Conservation (phyloP, 2,888 invertebrate genomes). For the Xestoiulus laeticollis region DNA sequence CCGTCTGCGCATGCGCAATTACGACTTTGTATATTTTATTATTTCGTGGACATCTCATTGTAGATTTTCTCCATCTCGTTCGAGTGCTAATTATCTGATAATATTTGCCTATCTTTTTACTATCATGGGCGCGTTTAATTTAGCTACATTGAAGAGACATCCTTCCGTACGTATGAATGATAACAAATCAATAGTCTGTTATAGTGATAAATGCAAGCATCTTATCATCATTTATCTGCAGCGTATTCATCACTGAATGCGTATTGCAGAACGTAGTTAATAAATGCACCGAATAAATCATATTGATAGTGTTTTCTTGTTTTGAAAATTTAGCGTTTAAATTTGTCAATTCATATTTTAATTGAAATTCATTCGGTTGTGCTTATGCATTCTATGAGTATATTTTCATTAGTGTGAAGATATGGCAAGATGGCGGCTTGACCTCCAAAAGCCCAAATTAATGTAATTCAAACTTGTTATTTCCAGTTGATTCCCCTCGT, state of each 20-base stretch:
- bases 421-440: slow-evolving; percentile 11
- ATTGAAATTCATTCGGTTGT: not conserved
- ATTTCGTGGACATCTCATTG: not conserved
- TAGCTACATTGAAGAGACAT: slow-evolving; percentile 78
- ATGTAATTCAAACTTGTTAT: not conserved
- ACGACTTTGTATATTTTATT: not conserved
- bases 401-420: not conserved
- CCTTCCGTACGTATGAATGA: slow-evolving; percentile 75
- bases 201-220: not conserved
- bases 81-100: slow-evolving; percentile 20
- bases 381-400: not conserved
- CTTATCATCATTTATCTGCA: not conserved
- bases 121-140: slow-evolving; percentile 77
- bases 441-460: not conserved
- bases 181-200: not conserved
- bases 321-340: no score
- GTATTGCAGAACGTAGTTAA: not conserved
- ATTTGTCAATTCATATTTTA: not conserved
- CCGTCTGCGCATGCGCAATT: not conserved
- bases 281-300: not conserved
- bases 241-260: not conserved
- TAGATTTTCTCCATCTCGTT: not conserved
- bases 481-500: slow-evolving; percentile 82
- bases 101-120: slow-evolving; percentile 7
- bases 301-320: no score